A percentile compares a stretch with the other conserved stretches of the same genome.
phyloP scores from a whole-genome alignment of 2,113 vertebrate genomes.

The Eulemur rufifrons region DNA sequence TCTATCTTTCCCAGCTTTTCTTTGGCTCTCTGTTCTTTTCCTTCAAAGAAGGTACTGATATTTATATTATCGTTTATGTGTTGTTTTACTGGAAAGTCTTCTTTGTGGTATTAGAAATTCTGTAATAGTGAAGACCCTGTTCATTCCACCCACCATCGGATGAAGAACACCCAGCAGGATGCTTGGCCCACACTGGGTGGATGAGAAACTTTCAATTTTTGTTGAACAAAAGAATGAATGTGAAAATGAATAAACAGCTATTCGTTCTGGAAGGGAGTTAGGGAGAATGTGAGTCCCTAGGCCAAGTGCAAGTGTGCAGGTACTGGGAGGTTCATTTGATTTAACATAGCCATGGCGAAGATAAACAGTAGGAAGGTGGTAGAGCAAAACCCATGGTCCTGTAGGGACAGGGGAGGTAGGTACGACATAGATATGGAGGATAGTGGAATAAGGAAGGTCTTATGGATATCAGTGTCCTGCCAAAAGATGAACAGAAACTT shows the following conservation, averaged over 20 bases:
- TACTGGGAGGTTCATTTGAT: background rate
- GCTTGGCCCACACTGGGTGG: background rate
- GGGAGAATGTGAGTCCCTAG: background rate
- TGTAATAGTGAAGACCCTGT: background rate
- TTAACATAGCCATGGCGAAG: background rate
- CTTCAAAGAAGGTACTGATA: background rate
- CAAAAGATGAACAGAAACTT: background rate
- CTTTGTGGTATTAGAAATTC: background rate
- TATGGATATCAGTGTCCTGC: background rate
- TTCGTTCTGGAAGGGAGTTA: background rate
- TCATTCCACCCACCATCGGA: background rate
- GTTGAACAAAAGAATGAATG: background rate
- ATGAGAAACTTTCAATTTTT: background rate
- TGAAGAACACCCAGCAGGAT: background rate
- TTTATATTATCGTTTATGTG: background rate
- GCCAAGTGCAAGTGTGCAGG: background rate
- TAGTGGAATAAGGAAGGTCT: background rate
- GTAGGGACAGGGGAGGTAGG: background rate
- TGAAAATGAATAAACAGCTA: background rate
- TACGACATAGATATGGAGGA: background rate
- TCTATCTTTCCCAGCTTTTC: background rate
- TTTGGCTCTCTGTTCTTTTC: background rate
- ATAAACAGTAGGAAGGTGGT: background rate
- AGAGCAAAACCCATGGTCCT: background rate
- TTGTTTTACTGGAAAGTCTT: background rate